These are phyloP conservation scores for Thyatira batis DNA, from an alignment of 2,888 invertebrate species.

Conservation along the genomic window DNA sequence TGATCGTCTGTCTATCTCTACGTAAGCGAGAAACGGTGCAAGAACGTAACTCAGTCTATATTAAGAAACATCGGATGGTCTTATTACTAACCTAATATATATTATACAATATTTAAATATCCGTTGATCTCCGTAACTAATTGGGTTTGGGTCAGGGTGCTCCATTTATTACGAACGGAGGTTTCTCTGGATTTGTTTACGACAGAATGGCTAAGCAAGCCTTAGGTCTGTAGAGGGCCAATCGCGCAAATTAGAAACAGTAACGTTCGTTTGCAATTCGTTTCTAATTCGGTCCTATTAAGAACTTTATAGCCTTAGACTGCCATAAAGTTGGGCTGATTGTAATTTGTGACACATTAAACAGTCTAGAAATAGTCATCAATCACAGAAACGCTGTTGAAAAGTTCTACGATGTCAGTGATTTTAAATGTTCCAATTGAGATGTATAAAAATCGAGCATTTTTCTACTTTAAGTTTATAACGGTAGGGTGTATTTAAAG, in stretches of 20 bases:
- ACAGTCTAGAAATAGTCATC: not conserved
- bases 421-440: not conserved
- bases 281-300: not conserved
- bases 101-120: not conserved
- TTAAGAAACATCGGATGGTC: not conserved
- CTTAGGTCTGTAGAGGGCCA: not conserved
- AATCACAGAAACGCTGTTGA: not conserved
- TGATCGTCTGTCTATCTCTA: not conserved
- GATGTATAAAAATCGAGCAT: not conserved
- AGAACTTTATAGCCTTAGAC: not conserved
- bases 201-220: not conserved
- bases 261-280: too few relatives aligned
- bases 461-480: not conserved
- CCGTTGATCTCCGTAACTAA: slow-evolving; percentile 11
- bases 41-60: not conserved
- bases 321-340: not conserved
- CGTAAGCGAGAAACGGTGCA: slow-evolving; percentile 5
- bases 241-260: too few relatives aligned
- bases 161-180: slow-evolving; percentile 9
- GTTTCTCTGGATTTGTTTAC: not conserved
- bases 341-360: too few relatives aligned
- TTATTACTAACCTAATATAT: not conserved
- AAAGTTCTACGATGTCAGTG: not conserved
- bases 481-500: not conserved
- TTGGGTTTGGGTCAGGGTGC: slow-evolving; percentile 13